Conservation (phyloP, 2,888 invertebrate species). For the Drosophila testacea region DNA sequence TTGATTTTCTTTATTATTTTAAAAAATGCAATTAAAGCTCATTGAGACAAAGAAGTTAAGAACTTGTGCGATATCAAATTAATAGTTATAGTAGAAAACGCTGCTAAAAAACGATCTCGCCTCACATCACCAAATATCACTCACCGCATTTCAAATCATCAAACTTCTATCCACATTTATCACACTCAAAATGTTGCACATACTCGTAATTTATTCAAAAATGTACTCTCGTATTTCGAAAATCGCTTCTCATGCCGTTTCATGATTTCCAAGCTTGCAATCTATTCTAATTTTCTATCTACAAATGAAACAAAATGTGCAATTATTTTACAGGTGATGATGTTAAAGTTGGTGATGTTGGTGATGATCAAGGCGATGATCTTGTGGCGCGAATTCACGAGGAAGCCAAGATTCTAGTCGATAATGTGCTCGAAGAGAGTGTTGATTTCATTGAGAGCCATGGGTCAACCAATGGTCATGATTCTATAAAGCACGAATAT, state of each 20-base stretch:
- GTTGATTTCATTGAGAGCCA: constrained; percentile 82
- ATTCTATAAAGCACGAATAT: constrained; percentile 71
- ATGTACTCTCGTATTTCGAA: constrained; percentile 9
- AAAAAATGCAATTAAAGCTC: constrained; percentile 78
- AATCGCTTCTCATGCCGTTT: constrained; percentile 58
- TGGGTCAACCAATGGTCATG: constrained; percentile 69
- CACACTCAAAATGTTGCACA: constrained; percentile 54
- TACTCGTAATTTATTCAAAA: constrained; percentile 16
- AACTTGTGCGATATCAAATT: constrained; percentile 22
- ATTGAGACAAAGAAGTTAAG: constrained; percentile 51
- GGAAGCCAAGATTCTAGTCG: constrained; percentile 84
- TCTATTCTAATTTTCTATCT: constrained; percentile 47
- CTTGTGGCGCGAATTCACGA: constrained; percentile 76
- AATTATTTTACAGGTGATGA: constrained; percentile 74
- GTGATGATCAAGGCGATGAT: constrained; percentile 51
- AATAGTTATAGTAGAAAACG: constrained; percentile 21
- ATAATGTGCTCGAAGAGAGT: constrained; percentile 84
- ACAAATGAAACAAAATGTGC: constrained; percentile 66
- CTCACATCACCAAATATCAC: constrained; percentile 49
- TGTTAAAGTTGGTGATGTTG: constrained; percentile 70
- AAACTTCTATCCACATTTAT: constrained; percentile 23
- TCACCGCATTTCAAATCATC: constrained; percentile 57
- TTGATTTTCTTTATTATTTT: constrained; percentile 50
- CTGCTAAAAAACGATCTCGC: constrained; percentile 40
- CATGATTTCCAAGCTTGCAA: constrained; percentile 68